Base-by-base conservation (phyloP, 2,113 vertebrate genomes). In the Ammospiza caudacuta region DNA sequence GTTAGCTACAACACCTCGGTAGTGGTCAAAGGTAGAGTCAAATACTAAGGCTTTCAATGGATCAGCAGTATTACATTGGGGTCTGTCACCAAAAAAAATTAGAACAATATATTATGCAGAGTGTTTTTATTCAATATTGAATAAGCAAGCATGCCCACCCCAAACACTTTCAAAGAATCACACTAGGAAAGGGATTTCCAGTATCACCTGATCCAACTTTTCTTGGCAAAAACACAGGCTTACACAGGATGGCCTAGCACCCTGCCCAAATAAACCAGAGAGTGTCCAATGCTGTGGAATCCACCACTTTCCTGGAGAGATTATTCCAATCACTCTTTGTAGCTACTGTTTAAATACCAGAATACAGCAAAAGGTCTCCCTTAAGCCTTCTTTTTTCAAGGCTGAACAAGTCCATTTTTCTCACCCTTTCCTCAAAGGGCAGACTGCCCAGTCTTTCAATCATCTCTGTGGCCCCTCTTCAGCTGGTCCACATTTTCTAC, bases 1-100 rank as follows among this genome's bases (percentile, higher is more conserved):
- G 90, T 98, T 99, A 83, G 99, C 98, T 95, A 99, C 86, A 35
- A 99, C 99, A 7, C 99, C 99, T 97, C 99, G 98, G 76, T 99
- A 99, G 84, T 98, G 99, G 96, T 99, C 99, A 88, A 99, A 99
- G 35, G 97, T 99, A 20, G 99, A 99, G 92, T 99, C 99, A 94
- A 99, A 99, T 44, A 99, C 99, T 55, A 99, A 98, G 29, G 99
- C 99, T 97, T 98, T 99, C 90, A 99, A 91, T 1, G 99, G 98
- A 35, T 98, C 98, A 46, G 97, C 81, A 16, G 78, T 62, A 29
- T 93, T 97, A 18, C 96, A 98, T 1, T 74, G 91, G 11, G 99
- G 99, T 63, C 99, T 99, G 96, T 73, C 51, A 82, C 25, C 17
- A 79, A 89, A 64, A 63, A 63, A 55, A 19, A 47, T 9, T 15